Percentiles rank a stretch among this genome's conserved stretches.
Evolutionary conservation across 2,888 invertebrate genomes (phyloP).

Genomic region (Nomada lathburiana): DNA sequence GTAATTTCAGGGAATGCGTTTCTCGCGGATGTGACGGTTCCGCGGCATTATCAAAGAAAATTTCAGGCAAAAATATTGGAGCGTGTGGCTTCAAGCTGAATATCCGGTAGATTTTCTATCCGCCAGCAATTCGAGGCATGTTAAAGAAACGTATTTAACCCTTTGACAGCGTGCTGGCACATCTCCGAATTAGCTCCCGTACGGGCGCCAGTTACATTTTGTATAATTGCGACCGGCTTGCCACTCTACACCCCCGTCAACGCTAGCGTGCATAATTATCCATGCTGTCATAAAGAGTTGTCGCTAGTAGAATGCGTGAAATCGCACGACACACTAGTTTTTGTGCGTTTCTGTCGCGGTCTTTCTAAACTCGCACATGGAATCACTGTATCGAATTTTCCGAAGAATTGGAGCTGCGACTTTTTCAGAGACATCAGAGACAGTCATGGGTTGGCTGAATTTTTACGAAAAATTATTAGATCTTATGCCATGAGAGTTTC

Average conservation of each 20-base stretch:
- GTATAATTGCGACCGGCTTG: slow-evolving; percentile 23
- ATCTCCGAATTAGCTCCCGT: slow-evolving; percentile 29
- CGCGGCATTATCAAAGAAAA: slow-evolving; percentile 41
- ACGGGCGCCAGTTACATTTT: slow-evolving; percentile 17
- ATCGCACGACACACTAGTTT: slow-evolving; percentile 12
- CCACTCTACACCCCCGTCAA: slow-evolving; percentile 10
- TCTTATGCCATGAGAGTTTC: too few species aligned
- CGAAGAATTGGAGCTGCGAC: neutral
- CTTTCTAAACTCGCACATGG: neutral
- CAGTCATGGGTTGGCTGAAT: too few species aligned
- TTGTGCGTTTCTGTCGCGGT: slow-evolving; percentile 22
- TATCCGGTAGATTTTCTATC: slow-evolving; percentile 8
- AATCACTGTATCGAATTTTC: neutral
- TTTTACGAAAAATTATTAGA: too few species aligned
- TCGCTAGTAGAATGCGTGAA: slow-evolving; percentile 14
- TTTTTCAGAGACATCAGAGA: neutral
- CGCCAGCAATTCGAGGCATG: neutral
- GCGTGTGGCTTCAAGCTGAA: slow-evolving; percentile 1
- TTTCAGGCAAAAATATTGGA: slow-evolving; percentile 27
- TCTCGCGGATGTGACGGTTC: slow-evolving; percentile 17
- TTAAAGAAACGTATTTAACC: slow-evolving; percentile 30
- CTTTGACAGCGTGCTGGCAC: slow-evolving; percentile 16
- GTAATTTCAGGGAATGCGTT: slow-evolving; percentile 34
- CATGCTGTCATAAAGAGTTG: slow-evolving; percentile 30
- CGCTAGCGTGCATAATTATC: slow-evolving; percentile 40